Percentiles rank a stretch among this genome's conserved stretches.
phyloP scores from a whole-genome alignment of 37 sponge, comb jelly and placozoan species.

The Trichoplax adhaerens region DNA sequence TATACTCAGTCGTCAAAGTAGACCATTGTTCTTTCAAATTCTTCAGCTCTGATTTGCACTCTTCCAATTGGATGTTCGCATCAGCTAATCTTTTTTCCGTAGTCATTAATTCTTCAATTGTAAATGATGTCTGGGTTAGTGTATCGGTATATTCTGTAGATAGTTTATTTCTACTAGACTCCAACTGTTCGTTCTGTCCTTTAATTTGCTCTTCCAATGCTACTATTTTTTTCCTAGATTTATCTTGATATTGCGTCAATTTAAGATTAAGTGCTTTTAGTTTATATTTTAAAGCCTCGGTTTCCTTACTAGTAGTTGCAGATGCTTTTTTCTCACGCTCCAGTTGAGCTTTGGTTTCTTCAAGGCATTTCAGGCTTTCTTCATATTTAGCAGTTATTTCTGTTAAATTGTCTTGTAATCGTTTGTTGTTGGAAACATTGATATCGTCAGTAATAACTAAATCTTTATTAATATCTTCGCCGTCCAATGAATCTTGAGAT shows the following conservation, averaged over 20 bases:
- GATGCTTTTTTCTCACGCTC: too few relatives aligned
- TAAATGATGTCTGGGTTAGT: neutral
- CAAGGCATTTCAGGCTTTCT: conserved; percentile 14
- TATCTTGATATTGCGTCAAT: too few relatives aligned
- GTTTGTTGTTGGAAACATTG: conserved; percentile 7
- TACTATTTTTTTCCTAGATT: too few relatives aligned
- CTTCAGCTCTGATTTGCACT: neutral
- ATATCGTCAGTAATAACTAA: neutral
- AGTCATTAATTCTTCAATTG: conserved; percentile 8
- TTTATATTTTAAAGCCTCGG: too few relatives aligned
- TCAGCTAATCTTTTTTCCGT: neutral
- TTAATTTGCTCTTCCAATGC: too few relatives aligned
- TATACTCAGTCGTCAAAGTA: neutral
- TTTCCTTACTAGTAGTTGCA: too few relatives aligned
- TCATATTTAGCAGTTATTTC: conserved; percentile 22
- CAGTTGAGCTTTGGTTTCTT: conserved; percentile 9
- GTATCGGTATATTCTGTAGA: neutral
- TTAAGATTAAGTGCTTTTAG: too few relatives aligned
- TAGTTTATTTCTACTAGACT: conserved; percentile 4
- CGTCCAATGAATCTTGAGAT: neutral
- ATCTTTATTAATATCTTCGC: neutral
- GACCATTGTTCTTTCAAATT: neutral
- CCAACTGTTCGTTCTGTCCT: conserved; percentile 1
- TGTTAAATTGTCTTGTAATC: conserved; percentile 16
- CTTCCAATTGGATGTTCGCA: neutral